Conservation (phyloP, 35 echinoderm and acorn worm species). For the Nesometra sesokonis region DNA sequence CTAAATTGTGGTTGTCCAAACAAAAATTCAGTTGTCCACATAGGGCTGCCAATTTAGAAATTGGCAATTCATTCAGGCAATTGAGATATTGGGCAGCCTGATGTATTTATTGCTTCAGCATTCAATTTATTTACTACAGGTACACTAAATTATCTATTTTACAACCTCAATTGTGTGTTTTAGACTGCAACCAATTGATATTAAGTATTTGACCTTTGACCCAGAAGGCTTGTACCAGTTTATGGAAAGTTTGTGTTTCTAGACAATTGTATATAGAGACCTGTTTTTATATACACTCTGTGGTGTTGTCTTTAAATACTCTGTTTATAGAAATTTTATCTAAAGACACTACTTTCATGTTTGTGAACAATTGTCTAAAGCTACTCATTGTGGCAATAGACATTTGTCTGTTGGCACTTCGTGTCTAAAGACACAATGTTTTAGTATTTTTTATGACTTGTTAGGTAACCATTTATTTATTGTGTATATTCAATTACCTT, state of each 20-base stretch:
- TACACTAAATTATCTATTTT: no score
- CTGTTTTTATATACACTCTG: neutral
- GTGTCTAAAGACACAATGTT: neutral
- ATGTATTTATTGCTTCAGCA: no score
- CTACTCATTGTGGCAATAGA: neutral
- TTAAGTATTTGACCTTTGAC: neutral
- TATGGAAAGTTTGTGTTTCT: no score
- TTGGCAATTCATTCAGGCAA: no score
- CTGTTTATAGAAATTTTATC: neutral
- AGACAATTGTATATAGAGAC: neutral
- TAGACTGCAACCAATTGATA: neutral
- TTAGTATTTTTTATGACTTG: neutral
- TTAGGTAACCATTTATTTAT: neutral
- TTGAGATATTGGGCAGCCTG: no score
- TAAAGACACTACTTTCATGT: neutral
- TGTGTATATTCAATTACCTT: neutral
- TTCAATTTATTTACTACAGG: no score
- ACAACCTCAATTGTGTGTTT: no score
- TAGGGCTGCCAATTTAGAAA: no score
- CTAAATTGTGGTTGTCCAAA: no score
- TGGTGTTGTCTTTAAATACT: no score
- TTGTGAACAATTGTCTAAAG: neutral
- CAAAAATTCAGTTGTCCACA: no score
- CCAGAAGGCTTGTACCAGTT: neutral
- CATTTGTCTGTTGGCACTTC: neutral